Evolutionary conservation across 2,797 vertebrate genomes (phyloP), one percentile per base, ranked within the genome.

Genomic region (Cottoperca gobio): DNA sequence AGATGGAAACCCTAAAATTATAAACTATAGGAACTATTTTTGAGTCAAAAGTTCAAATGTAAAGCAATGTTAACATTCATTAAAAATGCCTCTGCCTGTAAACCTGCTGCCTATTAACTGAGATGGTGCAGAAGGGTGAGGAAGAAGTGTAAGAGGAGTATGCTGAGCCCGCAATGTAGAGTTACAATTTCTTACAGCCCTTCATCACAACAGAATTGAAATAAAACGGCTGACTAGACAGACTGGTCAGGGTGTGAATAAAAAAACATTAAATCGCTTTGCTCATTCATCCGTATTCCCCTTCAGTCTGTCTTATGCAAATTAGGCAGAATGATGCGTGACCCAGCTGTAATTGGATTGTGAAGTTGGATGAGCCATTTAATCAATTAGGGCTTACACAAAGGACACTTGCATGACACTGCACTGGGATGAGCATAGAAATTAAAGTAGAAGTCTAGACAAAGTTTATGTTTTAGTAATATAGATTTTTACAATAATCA

Each of bases 291-390:
- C 79, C 83, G 67, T 49, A 74, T 84, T 82, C 74, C 54, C 76
- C 64, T 89, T 83, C 57, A 59, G 58, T 81, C 46, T 46, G 68
- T 68, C 78, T 84, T 81, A 83, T 86, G 81, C 63, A 86, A 82
- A 85, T 85, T n/a, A 58, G 31, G 59, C 16, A 1, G 54, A 83
- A 33, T 74, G 70, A 87, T 71, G 64, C 52, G 52, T 86, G 79
- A 82, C 84, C 84, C 73, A 49, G 80, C 50, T 26, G 31, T 86
- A 83, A 88, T 87, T 89, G 84, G 78, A 91, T 91, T 89, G 79
- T 75, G 67, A 80, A 85, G 54, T 76, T 73, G 71, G 82, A 73
- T 83, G 73, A 88, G 82, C 78, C 83, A 60, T 89, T 86, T 83
- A 88, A 87, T 90, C 76, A 87, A 69, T 88, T 87, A 61, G 54